These are phyloP conservation scores for Amiota minor DNA, from an alignment of 2,888 invertebrate genomes.

Conservation along the genomic window DNA sequence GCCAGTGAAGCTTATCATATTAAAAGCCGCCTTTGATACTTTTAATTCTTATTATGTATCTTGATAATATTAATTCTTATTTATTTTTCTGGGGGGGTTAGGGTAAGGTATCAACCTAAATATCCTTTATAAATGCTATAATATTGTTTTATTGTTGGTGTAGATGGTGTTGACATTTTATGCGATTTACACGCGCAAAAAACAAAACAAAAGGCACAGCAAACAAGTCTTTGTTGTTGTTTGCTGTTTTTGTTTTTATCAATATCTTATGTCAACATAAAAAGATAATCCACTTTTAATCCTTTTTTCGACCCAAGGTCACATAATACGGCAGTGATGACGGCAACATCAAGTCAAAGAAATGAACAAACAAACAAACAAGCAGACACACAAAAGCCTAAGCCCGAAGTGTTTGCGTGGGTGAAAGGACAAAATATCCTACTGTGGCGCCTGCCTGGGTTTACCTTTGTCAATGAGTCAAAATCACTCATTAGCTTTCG, in stretches of 20 bases:
- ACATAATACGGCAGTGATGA: slow-evolving; percentile 27
- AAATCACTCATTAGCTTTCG: too few species aligned
- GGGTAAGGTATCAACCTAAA: neutral
- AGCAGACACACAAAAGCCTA: slow-evolving; percentile 46
- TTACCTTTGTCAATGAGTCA: slow-evolving; percentile 16
- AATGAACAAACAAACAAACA: slow-evolving; percentile 23
- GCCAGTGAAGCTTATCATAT: too few species aligned
- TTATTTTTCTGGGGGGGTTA: too few species aligned
- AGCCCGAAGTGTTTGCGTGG: slow-evolving; percentile 30
- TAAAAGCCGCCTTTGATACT: slow-evolving; percentile 1
- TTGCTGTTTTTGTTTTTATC: slow-evolving; percentile 18
- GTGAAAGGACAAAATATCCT: neutral
- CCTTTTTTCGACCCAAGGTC: slow-evolving; percentile 66
- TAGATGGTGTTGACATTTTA: neutral
- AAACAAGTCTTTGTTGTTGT: neutral
- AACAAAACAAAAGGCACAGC: neutral
- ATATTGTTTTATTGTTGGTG: neutral
- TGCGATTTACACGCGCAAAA: neutral
- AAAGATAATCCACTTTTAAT: slow-evolving; percentile 66
- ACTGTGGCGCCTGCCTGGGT: slow-evolving; percentile 21
- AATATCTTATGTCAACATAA: slow-evolving; percentile 63
- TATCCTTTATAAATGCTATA: neutral
- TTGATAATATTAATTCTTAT: too few species aligned
- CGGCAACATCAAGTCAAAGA: slow-evolving; percentile 40
- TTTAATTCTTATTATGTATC: neutral